Percentiles rank a stretch among this genome's conserved stretches.
Evolutionary conservation across 2,888 invertebrate genomes (phyloP).

Genomic region (Hirtodrosophila alboralis): DNA sequence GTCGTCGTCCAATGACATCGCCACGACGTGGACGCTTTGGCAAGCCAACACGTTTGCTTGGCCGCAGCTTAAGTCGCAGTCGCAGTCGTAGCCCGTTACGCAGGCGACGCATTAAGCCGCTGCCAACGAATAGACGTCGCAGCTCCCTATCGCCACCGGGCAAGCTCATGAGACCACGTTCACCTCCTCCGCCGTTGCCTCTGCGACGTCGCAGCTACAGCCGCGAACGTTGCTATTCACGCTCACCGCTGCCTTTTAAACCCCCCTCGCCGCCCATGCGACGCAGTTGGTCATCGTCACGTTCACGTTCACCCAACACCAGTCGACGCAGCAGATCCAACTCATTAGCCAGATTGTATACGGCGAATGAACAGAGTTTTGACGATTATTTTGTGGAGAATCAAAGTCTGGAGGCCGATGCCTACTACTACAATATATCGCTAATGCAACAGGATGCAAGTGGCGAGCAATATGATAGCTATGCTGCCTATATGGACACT

Average conservation of each 20-base stretch:
- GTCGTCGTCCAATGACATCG: constrained; percentile 55
- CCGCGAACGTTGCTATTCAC: constrained; percentile 75
- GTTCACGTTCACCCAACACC: constrained; percentile 48
- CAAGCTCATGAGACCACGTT: constrained; percentile 61
- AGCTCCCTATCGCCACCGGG: constrained; percentile 61
- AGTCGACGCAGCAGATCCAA: constrained; percentile 36
- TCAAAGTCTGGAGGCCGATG: constrained; percentile 53
- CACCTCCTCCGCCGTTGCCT: constrained; percentile 63
- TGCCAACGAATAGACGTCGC: constrained; percentile 48
- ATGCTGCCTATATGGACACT: constrained; percentile 70
- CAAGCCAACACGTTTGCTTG: constrained; percentile 23
- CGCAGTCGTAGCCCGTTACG: constrained; percentile 78
- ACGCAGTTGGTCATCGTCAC: constrained; percentile 72
- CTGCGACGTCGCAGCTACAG: constrained; percentile 73
- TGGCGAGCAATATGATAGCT: constrained; percentile 68
- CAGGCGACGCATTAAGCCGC: constrained; percentile 45
- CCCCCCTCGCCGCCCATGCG: constrained; percentile 83
- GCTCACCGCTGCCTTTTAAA: constrained; percentile 82
- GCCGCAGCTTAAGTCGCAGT: constrained; percentile 69
- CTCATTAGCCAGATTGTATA: constrained; percentile 37
- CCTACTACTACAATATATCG: constrained; percentile 81
- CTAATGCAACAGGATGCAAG: constrained; percentile 52
- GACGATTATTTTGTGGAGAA: constrained; percentile 66
- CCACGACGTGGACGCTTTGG: constrained; percentile 53
- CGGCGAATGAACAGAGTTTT: constrained; percentile 40